Base-by-base conservation (phyloP, 2,888 invertebrate species). In the Chrysopilus asiliformis region DNA sequence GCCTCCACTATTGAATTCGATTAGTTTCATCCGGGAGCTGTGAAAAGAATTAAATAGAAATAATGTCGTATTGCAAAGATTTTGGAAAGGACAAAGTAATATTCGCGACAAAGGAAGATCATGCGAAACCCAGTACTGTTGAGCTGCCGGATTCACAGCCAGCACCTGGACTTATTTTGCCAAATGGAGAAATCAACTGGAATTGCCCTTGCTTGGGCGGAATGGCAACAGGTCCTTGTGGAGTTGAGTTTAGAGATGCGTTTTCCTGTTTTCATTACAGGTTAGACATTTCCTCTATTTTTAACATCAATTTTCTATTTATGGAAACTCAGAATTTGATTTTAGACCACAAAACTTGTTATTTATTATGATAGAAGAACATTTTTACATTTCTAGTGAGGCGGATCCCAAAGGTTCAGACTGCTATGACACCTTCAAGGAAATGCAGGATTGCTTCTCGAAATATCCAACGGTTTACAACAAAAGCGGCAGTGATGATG, bases 221-320 rank as follows among this genome's bases (percentile, higher is more conserved):
- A n/a, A 93, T 94, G 86, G 89, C 93, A 4, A 87, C 89, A 0
- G 94, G 95, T 0, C 94, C 95, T 1, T 95, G 95, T 59, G 94
- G 91, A 2, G 71, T 81, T 10, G 82, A 90, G 59, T 95, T 95
- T 64, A 70, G 94, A 27, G 84, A 90, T 47, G 91, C 94, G 3
- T 93, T 95, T 62, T 80, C 86, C 19, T 95, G 95, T 63, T 94
- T 94, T 59, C 93, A 94, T 58, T 84, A 87, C 51, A 75, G 75
- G 72, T 71, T 38, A 40, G 24, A 24, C 5, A 7, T 20, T 20
- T n/a, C n/a, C n/a, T n/a, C n/a, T n/a, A n/a, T n/a, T n/a, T n/a
- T n/a, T n/a, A n/a, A n/a, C n/a, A n/a, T n/a, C n/a, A n/a, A n/a
- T n/a, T n/a, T n/a, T n/a, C n/a, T n/a, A n/a, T n/a, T n/a, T n/a